A percentile compares a stretch with the other conserved stretches of the same genome.
Conservation (phyloP, 2,113 vertebrate genomes). For the Delphinapterus leucas region DNA sequence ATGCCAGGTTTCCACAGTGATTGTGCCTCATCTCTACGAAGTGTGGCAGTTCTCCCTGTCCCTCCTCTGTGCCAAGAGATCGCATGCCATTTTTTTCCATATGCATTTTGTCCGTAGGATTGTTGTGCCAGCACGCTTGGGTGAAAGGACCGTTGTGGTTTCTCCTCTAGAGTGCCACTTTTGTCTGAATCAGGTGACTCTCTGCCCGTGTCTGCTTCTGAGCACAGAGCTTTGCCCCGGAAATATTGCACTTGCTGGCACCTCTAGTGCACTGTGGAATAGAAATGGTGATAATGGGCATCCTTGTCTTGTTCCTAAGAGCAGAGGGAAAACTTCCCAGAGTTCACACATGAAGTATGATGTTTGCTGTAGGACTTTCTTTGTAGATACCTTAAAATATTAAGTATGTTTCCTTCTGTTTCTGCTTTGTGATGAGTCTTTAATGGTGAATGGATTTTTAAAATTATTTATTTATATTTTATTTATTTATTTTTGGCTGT, state of each 20-base stretch:
- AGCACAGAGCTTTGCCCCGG: neutral
- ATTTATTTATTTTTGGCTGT: too few relatives aligned
- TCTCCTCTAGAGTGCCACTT: neutral
- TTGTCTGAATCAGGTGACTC: neutral
- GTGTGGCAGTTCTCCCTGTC: neutral
- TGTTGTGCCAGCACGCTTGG: neutral
- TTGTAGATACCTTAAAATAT: neutral
- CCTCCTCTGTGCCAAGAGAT: neutral
- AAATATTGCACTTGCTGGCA: neutral
- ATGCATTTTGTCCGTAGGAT: neutral
- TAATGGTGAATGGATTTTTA: neutral
- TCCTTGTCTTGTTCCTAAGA: neutral
- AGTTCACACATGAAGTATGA: neutral
- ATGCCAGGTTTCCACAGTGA: neutral
- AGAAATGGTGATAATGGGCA: neutral
- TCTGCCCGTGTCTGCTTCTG: neutral
- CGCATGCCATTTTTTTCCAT: neutral
- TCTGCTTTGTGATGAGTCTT: neutral
- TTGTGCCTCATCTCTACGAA: neutral
- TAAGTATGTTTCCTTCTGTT: neutral
- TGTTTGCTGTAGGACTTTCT: neutral
- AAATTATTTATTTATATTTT: too few relatives aligned
- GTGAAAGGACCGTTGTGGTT: neutral
- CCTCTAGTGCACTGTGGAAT: neutral
- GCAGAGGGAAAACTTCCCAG: neutral